A percentile compares a stretch with the other conserved stretches of the same genome.
phyloP scores from a whole-genome alignment of 2,888 invertebrate genomes.

The Yponomeuta plumbellus region DNA sequence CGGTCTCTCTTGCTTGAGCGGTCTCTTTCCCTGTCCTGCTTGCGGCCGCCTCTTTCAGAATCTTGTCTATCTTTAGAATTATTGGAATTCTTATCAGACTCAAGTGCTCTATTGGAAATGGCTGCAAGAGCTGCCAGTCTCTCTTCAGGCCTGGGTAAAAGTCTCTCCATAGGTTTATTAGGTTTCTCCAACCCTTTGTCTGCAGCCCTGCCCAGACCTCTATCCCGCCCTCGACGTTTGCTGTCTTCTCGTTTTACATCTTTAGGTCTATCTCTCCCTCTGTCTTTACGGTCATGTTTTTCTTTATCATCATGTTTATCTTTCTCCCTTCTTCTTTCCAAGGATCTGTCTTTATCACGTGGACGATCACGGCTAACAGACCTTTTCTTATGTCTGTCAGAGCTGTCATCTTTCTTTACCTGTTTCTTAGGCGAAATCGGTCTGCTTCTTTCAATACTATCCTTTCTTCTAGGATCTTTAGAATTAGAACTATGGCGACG shows the following conservation, averaged over 20 bases:
- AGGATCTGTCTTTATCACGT: slow-evolving; percentile 68
- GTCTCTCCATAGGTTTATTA: slow-evolving; percentile 77
- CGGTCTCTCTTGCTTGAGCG: slow-evolving; percentile 69
- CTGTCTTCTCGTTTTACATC: slow-evolving; percentile 73
- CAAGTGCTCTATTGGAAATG: slow-evolving; percentile 44
- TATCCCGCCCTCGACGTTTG: slow-evolving; percentile 67
- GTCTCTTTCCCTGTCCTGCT: slow-evolving; percentile 71
- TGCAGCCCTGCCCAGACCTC: slow-evolving; percentile 62
- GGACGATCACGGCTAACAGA: slow-evolving; percentile 69
- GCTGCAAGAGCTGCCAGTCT: slow-evolving; percentile 77
- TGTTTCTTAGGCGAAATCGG: slow-evolving; percentile 70
- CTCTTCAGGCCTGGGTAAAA: slow-evolving; percentile 79
- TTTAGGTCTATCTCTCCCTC: slow-evolving; percentile 79
- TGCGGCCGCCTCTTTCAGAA: slow-evolving; percentile 66
- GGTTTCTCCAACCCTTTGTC: slow-evolving; percentile 79
- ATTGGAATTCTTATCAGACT: slow-evolving; percentile 63
- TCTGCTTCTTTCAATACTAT: slow-evolving; percentile 67
- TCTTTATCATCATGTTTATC: slow-evolving; percentile 76
- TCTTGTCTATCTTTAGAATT: slow-evolving; percentile 69
- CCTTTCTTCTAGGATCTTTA: slow-evolving; percentile 65
- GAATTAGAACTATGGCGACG: slow-evolving; percentile 52
- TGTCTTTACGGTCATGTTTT: slow-evolving; percentile 81
- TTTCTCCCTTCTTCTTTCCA: slow-evolving; percentile 71
- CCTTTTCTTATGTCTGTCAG: slow-evolving; percentile 60
- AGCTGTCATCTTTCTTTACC: slow-evolving; percentile 55